Evolutionary conservation across 2,888 invertebrate species (phyloP).

Genomic region (Sminthurinus aureus): DNA sequence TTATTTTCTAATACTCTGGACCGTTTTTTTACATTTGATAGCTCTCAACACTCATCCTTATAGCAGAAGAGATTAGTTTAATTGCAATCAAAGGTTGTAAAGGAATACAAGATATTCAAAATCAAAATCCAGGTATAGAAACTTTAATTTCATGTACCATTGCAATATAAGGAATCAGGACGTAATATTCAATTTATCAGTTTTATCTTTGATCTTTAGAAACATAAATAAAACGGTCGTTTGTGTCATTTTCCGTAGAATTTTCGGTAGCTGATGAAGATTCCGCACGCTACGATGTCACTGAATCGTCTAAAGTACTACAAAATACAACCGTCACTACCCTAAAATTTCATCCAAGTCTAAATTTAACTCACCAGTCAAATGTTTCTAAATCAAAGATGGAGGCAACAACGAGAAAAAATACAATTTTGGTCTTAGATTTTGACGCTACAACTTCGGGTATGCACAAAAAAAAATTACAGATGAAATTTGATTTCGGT

Average conservation of each 20-base stretch:
- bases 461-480: not conserved
- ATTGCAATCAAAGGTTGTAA: conserved; percentile 24
- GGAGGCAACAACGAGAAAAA: not conserved
- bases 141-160: not conserved
- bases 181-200: no score
- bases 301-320: no score
- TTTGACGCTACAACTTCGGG: not conserved
- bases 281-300: no score
- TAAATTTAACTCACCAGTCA: no score
- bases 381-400: not conserved
- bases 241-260: no score
- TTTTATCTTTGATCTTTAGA: no score
- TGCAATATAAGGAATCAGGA: not conserved
- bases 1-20: not conserved
- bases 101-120: conserved; percentile 13
- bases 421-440: not conserved
- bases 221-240: no score
- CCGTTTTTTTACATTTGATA: not conserved
- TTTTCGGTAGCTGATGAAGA: no score
- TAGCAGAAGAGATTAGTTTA: conserved; percentile 26
- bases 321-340: no score
- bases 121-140: conserved; percentile 19
- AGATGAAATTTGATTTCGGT: not conserved
- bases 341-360: no score
- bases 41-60: conserved; percentile 13